Evolutionary conservation across 2,797 vertebrate genomes (phyloP).

Genomic region (Muraenolepis orangiensis): DNA sequence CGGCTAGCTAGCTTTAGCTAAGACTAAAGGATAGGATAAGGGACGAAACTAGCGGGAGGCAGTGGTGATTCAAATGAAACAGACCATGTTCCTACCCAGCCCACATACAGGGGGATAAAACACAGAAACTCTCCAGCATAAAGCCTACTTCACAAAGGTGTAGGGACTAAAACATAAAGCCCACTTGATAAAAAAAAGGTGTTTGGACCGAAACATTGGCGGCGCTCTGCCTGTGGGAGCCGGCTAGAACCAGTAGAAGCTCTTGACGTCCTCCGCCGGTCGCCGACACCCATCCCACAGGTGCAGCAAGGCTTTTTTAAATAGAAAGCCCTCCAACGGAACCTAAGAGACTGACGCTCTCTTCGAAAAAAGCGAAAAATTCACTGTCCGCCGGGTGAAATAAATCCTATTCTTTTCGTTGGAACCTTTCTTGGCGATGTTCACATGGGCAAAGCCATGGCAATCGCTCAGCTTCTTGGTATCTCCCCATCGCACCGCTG

Average conservation of each 20-base stretch:
- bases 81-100: not conserved
- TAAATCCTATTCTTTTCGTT: not conserved
- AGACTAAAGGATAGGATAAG: not conserved
- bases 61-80: not conserved
- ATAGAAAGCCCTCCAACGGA: not conserved
- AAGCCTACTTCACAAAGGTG: not conserved
- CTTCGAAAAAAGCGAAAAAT: not conserved
- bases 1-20: not conserved
- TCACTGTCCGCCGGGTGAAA: not conserved
- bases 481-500: not conserved
- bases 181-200: not conserved
- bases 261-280: not conserved
- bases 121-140: not conserved
- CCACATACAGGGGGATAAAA: not conserved
- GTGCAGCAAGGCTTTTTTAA: not conserved
- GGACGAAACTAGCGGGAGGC: not conserved
- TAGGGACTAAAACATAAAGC: not conserved
- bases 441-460: not conserved
- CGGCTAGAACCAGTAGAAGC: not conserved
- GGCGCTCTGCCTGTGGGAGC: not conserved
- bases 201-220: not conserved
- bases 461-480: not conserved
- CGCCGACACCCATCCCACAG: not conserved
- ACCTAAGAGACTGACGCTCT: not conserved
- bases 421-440: not conserved